Evolutionary conservation across 1,140 invertebrate species (phyloP).

Genomic region (Euwallacea fornicatus): DNA sequence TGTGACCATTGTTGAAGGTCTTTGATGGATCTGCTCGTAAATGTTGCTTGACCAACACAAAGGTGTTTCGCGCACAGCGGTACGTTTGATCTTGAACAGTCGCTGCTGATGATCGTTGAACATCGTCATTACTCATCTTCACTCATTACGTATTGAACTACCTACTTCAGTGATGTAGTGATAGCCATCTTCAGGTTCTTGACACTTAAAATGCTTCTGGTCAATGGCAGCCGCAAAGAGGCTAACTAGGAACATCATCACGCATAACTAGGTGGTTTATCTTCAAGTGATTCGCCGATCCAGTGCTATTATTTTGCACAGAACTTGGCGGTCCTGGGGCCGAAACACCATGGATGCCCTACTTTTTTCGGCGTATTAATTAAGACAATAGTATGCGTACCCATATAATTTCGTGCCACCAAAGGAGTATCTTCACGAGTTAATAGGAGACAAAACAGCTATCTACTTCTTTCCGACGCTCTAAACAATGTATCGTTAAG

Average conservation of each 20-base stretch:
- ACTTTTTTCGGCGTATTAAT: too few species aligned
- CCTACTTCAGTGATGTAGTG: conserved; percentile 3
- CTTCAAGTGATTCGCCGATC: too few species aligned
- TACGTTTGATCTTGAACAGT: neutral
- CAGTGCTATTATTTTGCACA: too few species aligned
- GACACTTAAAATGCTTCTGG: neutral
- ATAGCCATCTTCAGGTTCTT: neutral
- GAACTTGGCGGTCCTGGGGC: too few species aligned
- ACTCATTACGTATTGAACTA: neutral
- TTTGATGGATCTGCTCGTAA: conserved; percentile 1
- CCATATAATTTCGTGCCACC: too few species aligned
- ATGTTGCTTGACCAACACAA: conserved; percentile 5
- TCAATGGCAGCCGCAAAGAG: too few species aligned
- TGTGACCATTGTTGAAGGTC: conserved; percentile 11
- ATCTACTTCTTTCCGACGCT: neutral
- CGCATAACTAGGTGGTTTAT: too few species aligned
- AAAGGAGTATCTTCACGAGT: too few species aligned
- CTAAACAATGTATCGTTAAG: conserved; percentile 30
- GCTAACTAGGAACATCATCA: too few species aligned
- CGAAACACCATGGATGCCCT: too few species aligned
- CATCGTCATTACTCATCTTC: neutral
- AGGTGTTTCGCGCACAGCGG: neutral
- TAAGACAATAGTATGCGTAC: too few species aligned
- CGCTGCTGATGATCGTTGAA: neutral
- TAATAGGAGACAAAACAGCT: too few species aligned